Evolutionary conservation across 2,797 vertebrate genomes (phyloP), one percentile per base, ranked within the genome.

Genomic region (Eleutherodactylus coqui): DNA sequence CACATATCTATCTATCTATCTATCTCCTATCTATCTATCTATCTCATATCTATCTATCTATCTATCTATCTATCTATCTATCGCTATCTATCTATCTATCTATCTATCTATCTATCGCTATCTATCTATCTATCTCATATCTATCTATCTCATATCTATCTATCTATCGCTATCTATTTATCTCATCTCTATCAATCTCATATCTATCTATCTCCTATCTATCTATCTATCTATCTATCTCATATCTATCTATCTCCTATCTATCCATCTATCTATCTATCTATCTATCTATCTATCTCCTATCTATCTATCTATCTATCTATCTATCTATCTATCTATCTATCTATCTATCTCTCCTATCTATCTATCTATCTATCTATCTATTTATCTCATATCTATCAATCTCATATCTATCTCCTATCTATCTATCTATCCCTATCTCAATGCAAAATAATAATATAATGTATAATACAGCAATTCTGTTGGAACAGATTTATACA

Each of bases 311-410:
- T 29, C 1, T 24, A 13, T 29, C 2, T 62, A 62, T 62, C 58
- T 62, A 29, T 29, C 55, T 58, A 27, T 58, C 24, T 27, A 58
- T 58, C 55, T 58, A 27, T 21, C 21, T 62, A 62, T 29, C 27
- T 29, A 62, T 14, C 27, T 14, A 62, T 58, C 24, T 58, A 27
- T 60, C n/a, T 60, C 11, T 60, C 14, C 16, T 0, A 14, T 58
- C 53, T 58, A 58, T 58, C 53, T 58, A n/a, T n/a, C 53, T 58
- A 58, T 58, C 53, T 58, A 58, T 58, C 51, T 53, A 53, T 53
- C 51, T 55, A n/a, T 55, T 21, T 55, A n/a, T 16, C 17, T 0
- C 17, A 4, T 16, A 16, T 16, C 49, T 51, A 2, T n/a, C n/a
- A n/a, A n/a, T n/a, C n/a, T n/a, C 27, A 0, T n/a, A n/a, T 58